Base-by-base conservation (phyloP, 53 echinoderm and acorn worm species). In the Paracentrotus lividus region DNA sequence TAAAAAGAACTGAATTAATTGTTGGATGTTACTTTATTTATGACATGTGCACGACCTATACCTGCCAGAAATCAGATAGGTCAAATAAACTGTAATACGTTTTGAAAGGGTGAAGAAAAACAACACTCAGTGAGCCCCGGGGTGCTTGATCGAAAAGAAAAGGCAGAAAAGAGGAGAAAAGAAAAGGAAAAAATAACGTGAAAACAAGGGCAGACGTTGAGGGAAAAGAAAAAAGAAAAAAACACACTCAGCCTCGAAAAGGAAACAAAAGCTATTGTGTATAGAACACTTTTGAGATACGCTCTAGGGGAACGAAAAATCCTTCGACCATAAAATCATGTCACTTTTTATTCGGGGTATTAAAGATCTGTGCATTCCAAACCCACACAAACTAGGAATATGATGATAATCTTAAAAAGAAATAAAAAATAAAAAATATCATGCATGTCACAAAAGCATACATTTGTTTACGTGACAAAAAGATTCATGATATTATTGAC, bases 21-120 rank as follows among this genome's bases (percentile, higher is more conserved):
- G 72, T 26, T 21, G 20, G 7, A 72, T 36, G 38, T 72, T 72
- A 32, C 72, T 72, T 36, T 36, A 40, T 72, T 72, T 72, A 36
- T 40, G 72, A 72, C 72, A 40, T 69, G 69, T 69, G 4, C 69
- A 69, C 40, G 72, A 72, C 72, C 72, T 40, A 14, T 38, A 40
- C 8, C 6, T 31, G 64, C 26, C 27, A 64, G 31, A 64, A 29
- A 72, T 32, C 72, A 72, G 72, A 40, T 72, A 72, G 72, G 72
- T 36, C 18, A 72, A 72, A 72, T 72, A 72, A 72, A 72, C 72
- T 36, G 72, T 72, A 40, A 4, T 72, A 5, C 32, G 36, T 72
- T 72, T 8, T 72, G 40, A 72, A 72, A 29, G 21, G 40, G 38
- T 27, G 27, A 72, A 72, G 72, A 16, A 72, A 32, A 36, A 40